Percentiles rank a stretch among this genome's conserved stretches.
phyloP scores from a whole-genome alignment of 2,797 vertebrate species.

The Lacerta viridis region DNA sequence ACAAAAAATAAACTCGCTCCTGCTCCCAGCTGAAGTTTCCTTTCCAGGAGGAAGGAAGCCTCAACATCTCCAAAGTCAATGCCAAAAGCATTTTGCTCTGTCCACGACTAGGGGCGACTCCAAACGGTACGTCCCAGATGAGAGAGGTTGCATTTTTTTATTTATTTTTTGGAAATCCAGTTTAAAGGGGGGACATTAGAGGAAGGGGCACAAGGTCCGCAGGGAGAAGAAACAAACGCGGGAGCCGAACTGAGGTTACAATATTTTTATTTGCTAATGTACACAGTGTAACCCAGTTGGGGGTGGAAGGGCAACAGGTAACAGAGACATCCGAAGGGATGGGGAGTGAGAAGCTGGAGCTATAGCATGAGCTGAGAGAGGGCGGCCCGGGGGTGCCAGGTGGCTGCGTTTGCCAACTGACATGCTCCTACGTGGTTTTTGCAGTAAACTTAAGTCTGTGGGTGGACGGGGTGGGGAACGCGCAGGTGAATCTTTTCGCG shows the following conservation, averaged over 20 bases:
- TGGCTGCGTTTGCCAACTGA: too few relatives aligned
- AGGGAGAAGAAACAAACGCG: not conserved
- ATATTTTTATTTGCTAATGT: slow-evolving; percentile 39
- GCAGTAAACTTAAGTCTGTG: not conserved
- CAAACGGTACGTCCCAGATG: not conserved
- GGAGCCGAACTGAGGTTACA: slow-evolving; percentile 14
- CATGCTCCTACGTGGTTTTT: not conserved
- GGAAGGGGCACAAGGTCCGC: too few relatives aligned
- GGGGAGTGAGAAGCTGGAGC: not conserved
- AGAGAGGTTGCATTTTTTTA: not conserved
- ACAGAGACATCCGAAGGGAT: not conserved
- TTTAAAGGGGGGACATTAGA: not conserved
- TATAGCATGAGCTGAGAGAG: not conserved
- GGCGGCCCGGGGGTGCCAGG: too few relatives aligned
- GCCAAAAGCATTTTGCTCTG: not conserved
- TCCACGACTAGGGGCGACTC: not conserved
- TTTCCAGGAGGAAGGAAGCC: not conserved
- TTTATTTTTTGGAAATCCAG: not conserved
- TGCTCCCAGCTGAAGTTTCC: not conserved
- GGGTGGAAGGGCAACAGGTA: not conserved
- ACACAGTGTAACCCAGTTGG: slow-evolving; percentile 11
- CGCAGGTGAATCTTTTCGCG: not conserved
- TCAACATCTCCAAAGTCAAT: not conserved
- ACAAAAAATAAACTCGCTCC: not conserved
- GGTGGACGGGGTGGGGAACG: too few relatives aligned